Conservation (phyloP, 2,888 invertebrate genomes). For the Leucophora obtusa region DNA sequence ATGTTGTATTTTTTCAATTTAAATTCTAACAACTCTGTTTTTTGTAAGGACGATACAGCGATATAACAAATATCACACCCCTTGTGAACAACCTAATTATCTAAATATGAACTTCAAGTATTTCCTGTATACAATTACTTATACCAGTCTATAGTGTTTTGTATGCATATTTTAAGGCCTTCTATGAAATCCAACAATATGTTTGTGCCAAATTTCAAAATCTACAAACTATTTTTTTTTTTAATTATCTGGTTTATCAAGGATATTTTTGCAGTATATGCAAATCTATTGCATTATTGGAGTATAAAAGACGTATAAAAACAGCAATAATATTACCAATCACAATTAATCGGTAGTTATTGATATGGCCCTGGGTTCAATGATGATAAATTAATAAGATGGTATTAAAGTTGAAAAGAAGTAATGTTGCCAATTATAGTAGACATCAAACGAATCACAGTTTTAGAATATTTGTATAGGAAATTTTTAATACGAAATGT, state of each 20-base stretch:
- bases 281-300: no score
- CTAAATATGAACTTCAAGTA: conserved; percentile 7
- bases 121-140: conserved; percentile 29
- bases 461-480: no score
- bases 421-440: no score
- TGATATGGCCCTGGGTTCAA: neutral
- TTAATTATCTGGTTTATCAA: neutral
- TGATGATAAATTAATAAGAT: neutral
- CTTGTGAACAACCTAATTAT: no score
- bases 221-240: neutral
- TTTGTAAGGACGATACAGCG: no score
- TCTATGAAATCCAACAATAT: conserved; percentile 34
- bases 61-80: no score
- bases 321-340: neutral
- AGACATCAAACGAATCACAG: no score
- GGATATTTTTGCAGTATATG: neutral
- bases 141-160: conserved; percentile 15
- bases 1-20: no score
- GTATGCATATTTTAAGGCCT: conserved; percentile 14
- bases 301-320: neutral
- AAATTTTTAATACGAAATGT: no score
- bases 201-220: conserved; percentile 45
- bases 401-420: neutral
- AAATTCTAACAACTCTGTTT: no score
- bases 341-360: neutral